A percentile compares a stretch with the other conserved stretches of the same genome.
Evolutionary conservation across 2,888 invertebrate species (phyloP).

Genomic region (Neocrepidodera transversa): DNA sequence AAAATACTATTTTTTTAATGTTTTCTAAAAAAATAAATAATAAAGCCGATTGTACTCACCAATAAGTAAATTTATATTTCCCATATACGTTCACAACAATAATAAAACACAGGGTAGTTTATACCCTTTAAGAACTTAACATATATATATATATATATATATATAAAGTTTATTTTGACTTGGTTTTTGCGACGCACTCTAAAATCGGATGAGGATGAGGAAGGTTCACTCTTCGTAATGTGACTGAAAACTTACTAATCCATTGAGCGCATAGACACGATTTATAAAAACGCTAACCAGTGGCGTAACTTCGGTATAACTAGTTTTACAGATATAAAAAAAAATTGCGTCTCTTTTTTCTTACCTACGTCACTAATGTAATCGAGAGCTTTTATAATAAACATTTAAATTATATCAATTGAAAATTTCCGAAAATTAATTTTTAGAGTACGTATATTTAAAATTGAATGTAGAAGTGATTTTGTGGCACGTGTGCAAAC

Average conservation of each 20-base stretch:
- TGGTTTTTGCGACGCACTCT: conserved; percentile 18
- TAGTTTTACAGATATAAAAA: neutral
- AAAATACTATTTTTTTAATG: too few relatives aligned
- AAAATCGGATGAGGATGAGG: conserved; percentile 17
- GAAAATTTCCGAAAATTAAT: too few relatives aligned
- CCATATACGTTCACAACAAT: neutral
- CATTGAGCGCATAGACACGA: conserved; percentile 24
- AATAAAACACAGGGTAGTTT: neutral
- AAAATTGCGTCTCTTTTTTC: neutral
- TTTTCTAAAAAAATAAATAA: too few relatives aligned
- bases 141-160: too few relatives aligned
- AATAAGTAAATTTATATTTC: neutral
- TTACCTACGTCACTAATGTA: too few relatives aligned
- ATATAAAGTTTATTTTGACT: conserved; percentile 15
- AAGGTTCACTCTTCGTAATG: conserved; percentile 27
- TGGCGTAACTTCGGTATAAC: conserved; percentile 4
- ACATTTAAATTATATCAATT: too few relatives aligned
- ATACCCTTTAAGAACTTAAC: neutral
- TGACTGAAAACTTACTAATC: conserved; percentile 28
- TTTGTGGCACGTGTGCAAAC: too few relatives aligned
- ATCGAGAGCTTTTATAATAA: too few relatives aligned
- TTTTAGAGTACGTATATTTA: too few relatives aligned
- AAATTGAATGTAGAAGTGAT: too few relatives aligned
- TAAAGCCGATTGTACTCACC: too few relatives aligned
- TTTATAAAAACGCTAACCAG: conserved; percentile 19